These are phyloP conservation scores for Isurus oxyrinchus DNA, from an alignment of 2,113 vertebrate species.

Conservation along the genomic window DNA sequence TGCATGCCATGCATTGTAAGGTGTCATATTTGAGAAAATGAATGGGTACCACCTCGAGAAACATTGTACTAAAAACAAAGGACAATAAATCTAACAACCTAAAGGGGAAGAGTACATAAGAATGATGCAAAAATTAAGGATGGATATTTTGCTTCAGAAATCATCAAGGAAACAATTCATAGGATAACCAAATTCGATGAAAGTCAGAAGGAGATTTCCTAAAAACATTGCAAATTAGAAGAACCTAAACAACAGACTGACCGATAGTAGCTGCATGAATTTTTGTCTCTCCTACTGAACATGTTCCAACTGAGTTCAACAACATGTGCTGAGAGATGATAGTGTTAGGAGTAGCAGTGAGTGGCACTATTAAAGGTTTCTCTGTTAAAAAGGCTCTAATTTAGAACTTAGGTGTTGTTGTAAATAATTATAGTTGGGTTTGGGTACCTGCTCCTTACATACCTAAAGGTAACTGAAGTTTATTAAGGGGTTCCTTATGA, in stretches of 20 bases:
- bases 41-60: background rate
- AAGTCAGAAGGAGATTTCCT: background rate
- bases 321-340: background rate
- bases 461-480: background rate
- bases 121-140: background rate
- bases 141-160: background rate
- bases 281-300: background rate
- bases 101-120: background rate
- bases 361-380: background rate
- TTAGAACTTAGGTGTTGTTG: background rate
- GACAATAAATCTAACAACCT: background rate
- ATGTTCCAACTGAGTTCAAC: background rate
- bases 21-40: background rate
- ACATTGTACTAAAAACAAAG: background rate
- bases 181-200: background rate
- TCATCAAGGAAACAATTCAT: background rate
- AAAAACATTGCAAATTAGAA: background rate
- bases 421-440: background rate
- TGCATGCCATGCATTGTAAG: background rate
- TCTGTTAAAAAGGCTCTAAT: background rate
- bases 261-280: background rate
- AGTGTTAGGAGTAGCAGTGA: background rate
- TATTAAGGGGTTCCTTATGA: background rate
- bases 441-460: background rate
- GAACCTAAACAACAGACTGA: background rate